Percentiles rank a stretch among this genome's conserved stretches.
Evolutionary conservation across 1,140 invertebrate genomes (phyloP).

Genomic region (Megalopta genalis): DNA sequence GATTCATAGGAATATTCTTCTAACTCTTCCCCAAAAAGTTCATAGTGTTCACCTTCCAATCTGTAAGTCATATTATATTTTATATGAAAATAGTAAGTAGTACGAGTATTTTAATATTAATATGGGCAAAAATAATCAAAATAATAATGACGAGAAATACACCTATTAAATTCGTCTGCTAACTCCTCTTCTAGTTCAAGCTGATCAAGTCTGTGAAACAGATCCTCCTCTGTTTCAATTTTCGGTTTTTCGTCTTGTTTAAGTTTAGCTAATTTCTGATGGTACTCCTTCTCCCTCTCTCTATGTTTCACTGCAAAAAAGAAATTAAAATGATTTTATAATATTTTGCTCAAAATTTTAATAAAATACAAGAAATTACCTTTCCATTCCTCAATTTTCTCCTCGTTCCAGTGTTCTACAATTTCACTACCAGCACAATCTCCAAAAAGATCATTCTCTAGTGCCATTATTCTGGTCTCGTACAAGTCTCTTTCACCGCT

Average conservation of each 20-base stretch:
- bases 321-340: neutral
- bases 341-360: neutral
- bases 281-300: constrained; percentile 78
- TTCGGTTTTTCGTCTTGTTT: constrained; percentile 68
- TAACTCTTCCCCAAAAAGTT: constrained; percentile 59
- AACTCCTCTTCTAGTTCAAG: constrained; percentile 82
- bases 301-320: constrained; percentile 77
- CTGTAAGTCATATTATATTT: constrained; percentile 44
- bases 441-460: constrained; percentile 72
- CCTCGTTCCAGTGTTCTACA: constrained; percentile 81
- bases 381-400: constrained; percentile 81
- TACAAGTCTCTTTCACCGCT: constrained; percentile 78
- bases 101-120: too few relatives aligned
- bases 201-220: constrained; percentile 79
- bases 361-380: constrained; percentile 64
- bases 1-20: constrained; percentile 61
- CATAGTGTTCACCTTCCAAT: constrained; percentile 54
- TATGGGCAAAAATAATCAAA: too few relatives aligned
- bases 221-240: constrained; percentile 75
- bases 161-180: constrained; percentile 77
- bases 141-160: neutral
- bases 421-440: constrained; percentile 77
- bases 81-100: neutral
- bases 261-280: constrained; percentile 75
- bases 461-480: constrained; percentile 73